Conservation (phyloP, 2,113 vertebrate species). For the Burhinus oedicnemus region DNA sequence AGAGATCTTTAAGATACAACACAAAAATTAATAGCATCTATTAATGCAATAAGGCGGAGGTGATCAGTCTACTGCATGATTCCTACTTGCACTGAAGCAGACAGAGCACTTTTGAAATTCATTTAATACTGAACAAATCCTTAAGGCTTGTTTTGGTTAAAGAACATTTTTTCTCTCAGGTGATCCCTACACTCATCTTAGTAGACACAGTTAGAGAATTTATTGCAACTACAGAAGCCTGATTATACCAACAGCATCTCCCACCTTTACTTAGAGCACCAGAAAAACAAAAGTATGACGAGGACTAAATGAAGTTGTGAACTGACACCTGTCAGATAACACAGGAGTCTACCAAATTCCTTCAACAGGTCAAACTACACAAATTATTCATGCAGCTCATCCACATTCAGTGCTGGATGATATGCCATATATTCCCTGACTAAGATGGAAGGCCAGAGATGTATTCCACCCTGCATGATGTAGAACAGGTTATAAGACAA, state of each 20-base stretch:
- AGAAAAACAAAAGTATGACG: not conserved
- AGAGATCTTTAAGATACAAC: not conserved
- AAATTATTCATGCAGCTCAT: not conserved
- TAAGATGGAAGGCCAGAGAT: not conserved
- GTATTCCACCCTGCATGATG: not conserved
- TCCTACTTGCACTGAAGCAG: not conserved
- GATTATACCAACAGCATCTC: not conserved
- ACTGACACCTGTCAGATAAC: not conserved
- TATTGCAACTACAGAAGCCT: not conserved
- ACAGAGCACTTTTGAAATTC: not conserved
- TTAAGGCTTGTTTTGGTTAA: not conserved
- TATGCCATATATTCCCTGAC: not conserved
- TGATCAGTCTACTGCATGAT: not conserved
- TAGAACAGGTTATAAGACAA: not conserved
- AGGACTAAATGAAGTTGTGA: slow-evolving; percentile 6
- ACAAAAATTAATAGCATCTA: not conserved
- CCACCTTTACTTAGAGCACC: not conserved
- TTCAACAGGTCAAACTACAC: not conserved
- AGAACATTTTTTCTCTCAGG: not conserved
- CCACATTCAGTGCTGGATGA: not conserved
- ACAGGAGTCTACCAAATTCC: not conserved
- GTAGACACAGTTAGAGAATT: not conserved
- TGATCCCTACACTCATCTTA: not conserved
- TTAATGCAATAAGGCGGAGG: not conserved
- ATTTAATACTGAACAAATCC: not conserved